These are phyloP conservation scores for Enteromius paludinosus DNA, from an alignment of 2,797 vertebrate genomes.

Conservation along the genomic window DNA sequence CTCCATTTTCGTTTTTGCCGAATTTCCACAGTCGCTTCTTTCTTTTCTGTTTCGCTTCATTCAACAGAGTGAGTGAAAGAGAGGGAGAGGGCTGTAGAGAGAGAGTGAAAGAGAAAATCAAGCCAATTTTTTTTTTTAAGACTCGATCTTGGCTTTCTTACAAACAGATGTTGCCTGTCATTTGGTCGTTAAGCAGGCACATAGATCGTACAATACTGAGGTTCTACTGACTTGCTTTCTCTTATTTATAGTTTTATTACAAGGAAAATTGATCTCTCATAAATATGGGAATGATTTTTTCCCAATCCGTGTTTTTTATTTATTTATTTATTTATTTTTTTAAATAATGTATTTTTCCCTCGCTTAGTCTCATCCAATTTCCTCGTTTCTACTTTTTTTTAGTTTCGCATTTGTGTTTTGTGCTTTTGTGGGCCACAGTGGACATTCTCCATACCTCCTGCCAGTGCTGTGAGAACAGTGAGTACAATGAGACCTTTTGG, in stretches of 20 bases:
- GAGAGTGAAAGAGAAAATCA: constrained; percentile 75
- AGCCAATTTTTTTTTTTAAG: constrained; percentile 72
- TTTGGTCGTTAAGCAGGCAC: constrained; percentile 84
- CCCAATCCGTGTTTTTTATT: constrained; percentile 47
- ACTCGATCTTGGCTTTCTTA: constrained; percentile 85
- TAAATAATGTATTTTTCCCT: constrained; percentile 36
- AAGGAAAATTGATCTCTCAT: constrained; percentile 63
- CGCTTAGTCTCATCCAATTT: constrained; percentile 46
- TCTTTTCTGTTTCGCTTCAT: constrained; percentile 70
- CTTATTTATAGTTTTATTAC: constrained; percentile 61
- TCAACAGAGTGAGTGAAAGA: constrained; percentile 71
- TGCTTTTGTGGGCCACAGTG: constrained; percentile 55
- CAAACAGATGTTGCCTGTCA: constrained; percentile 95
- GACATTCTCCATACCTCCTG: constrained; percentile 58
- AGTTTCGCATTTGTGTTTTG: constrained; percentile 52
- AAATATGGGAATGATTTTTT: constrained; percentile 62
- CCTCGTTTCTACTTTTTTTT: constrained; percentile 22
- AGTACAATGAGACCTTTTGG: constrained; percentile 60
- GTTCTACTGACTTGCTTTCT: constrained; percentile 66
- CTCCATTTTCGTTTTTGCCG: constrained; percentile 74
- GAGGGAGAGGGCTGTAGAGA: constrained; percentile 60
- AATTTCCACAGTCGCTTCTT: constrained; percentile 73
- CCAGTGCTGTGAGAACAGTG: constrained; percentile 57
- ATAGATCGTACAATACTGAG: constrained; percentile 78
- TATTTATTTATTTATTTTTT: not conserved